Conservation (phyloP, 2,888 invertebrate species). For the Dastarcus helophoroides region DNA sequence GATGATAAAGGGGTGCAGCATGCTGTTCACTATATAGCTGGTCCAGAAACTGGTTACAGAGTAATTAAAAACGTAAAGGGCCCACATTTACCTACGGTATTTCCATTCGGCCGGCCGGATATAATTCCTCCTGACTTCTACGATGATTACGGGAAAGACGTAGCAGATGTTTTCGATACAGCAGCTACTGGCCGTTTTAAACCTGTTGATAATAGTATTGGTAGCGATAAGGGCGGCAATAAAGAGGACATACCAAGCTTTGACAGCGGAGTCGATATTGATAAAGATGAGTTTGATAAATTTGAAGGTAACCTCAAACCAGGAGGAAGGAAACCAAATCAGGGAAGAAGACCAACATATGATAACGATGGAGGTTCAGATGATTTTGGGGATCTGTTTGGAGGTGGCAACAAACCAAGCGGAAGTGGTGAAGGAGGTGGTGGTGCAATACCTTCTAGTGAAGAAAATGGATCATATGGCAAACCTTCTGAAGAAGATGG, state of each 20-base stretch:
- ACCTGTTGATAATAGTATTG: constrained; percentile 25
- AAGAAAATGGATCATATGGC: constrained; percentile 6
- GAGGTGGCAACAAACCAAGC: constrained; percentile 5
- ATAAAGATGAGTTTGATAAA: constrained; percentile 12
- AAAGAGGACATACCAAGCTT: constrained; percentile 7
- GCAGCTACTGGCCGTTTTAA: constrained; percentile 48
- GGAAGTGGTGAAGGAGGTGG: constrained; percentile 4
- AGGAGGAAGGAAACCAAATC: constrained; percentile 6
- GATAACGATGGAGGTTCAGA: constrained; percentile 6
- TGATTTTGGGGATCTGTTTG: constrained; percentile 7
- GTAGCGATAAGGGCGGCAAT: constrained; percentile 13
- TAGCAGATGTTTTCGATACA: constrained; percentile 33
- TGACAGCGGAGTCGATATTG: constrained; percentile 12
- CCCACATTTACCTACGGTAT: constrained; percentile 49
- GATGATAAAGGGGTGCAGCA: constrained; percentile 68
- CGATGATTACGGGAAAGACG: constrained; percentile 21
- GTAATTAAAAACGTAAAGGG: constrained; percentile 61
- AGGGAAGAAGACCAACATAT: not conserved
- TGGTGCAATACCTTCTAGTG: constrained; percentile 10
- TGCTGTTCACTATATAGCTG: constrained; percentile 68
- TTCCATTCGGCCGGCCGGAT: constrained; percentile 41
- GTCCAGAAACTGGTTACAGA: constrained; percentile 66
- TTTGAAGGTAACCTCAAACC: constrained; percentile 5
- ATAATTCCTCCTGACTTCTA: constrained; percentile 37
- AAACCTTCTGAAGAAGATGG: constrained; percentile 37